A percentile compares a stretch with the other conserved stretches of the same genome.
Evolutionary conservation across 2,888 invertebrate species (phyloP).

Genomic region (Machimus atricapillus): DNA sequence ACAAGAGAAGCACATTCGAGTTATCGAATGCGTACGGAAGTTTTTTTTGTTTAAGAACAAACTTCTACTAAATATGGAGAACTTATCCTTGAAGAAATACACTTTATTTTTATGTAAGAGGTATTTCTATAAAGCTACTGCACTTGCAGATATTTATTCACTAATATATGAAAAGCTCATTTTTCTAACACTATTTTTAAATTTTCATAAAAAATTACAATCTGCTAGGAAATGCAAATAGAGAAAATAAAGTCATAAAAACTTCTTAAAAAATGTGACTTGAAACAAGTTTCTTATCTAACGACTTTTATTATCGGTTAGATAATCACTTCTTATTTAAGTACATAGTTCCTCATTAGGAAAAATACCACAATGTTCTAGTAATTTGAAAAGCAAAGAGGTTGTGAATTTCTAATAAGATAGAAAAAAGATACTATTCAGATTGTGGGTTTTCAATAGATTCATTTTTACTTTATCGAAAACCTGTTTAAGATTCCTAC

Average conservation of each 20-base stretch:
- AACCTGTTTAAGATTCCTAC: not conserved
- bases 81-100: not conserved
- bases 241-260: not conserved
- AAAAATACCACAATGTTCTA: not conserved
- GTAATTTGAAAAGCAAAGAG: not conserved
- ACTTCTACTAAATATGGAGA: not conserved
- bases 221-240: not conserved
- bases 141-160: not conserved
- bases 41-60: not conserved
- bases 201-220: not conserved
- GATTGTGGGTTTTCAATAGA: not conserved
- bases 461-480: not conserved
- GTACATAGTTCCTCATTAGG: not conserved
- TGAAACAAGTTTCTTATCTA: not conserved
- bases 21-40: not conserved
- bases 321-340: not conserved
- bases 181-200: no score
- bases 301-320: not conserved
- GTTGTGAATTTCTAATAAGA: not conserved
- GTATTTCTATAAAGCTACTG: not conserved
- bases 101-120: not conserved
- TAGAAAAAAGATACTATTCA: not conserved
- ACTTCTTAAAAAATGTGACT: not conserved
- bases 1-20: not conserved
- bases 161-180: not conserved